A percentile compares a stretch with the other conserved stretches of the same genome.
phyloP scores from a whole-genome alignment of 2,797 vertebrate genomes.

The Myotis myotis region DNA sequence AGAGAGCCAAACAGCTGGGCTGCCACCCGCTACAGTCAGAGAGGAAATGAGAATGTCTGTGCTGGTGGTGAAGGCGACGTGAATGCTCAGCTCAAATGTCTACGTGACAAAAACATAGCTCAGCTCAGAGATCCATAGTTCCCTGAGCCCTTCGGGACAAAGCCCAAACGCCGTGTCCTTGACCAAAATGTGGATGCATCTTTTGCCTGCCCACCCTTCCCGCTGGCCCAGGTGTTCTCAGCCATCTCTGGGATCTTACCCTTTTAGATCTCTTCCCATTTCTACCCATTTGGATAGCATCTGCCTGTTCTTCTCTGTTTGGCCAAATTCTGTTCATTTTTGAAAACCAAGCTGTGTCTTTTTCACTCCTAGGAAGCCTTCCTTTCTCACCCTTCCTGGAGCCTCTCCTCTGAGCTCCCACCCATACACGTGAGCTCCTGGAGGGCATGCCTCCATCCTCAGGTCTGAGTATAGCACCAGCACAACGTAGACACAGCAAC shows the following conservation, averaged over 20 bases:
- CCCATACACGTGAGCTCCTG: background rate
- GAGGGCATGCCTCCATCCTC: background rate
- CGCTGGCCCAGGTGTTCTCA: background rate
- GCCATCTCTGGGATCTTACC: background rate
- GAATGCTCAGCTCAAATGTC: background rate
- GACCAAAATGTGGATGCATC: background rate
- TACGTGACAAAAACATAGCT: background rate
- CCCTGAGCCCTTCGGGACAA: background rate
- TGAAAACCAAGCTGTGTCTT: background rate
- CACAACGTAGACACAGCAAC: background rate
- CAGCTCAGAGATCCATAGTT: background rate
- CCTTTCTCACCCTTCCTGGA: background rate
- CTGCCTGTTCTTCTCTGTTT: background rate
- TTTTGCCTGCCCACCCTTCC: fast-evolving
- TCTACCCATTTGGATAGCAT: background rate
- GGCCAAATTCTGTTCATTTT: background rate
- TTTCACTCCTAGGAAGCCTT: background rate
- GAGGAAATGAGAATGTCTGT: background rate
- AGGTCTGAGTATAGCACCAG: background rate
- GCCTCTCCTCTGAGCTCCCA: background rate
- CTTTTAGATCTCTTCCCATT: background rate
- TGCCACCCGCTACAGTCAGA: background rate
- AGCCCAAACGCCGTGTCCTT: background rate
- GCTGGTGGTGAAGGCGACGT: background rate
- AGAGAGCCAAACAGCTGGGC: background rate